These are phyloP conservation scores for Lordiphosa fenestrarum DNA, from an alignment of 2,888 invertebrate species.

Conservation along the genomic window DNA sequence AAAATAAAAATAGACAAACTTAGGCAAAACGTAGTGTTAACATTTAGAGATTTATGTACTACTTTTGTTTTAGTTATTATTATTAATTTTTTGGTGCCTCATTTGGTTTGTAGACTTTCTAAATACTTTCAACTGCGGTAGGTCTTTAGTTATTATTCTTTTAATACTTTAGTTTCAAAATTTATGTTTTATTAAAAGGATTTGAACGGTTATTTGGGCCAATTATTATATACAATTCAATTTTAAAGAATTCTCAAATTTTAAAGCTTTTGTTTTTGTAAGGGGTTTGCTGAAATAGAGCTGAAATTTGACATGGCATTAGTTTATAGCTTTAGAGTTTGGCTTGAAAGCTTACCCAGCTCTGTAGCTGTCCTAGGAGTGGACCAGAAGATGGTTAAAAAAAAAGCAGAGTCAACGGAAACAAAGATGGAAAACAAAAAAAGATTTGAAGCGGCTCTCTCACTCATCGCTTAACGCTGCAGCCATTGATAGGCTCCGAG, in stretches of 20 bases:
- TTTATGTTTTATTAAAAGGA: conserved; percentile 27
- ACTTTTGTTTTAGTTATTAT: conserved; percentile 37
- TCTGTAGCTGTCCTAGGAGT: conserved; percentile 38
- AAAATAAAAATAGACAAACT: conserved; percentile 59
- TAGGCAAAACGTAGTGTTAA: conserved; percentile 50
- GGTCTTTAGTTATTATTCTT: conserved; percentile 45
- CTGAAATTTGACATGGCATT: conserved; percentile 17
- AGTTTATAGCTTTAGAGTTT: background rate
- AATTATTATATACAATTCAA: conserved; percentile 64
- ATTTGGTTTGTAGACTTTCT: conserved; percentile 33
- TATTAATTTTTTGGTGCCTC: conserved; percentile 36
- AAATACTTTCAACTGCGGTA: conserved; percentile 56
- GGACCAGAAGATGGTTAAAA: conserved; percentile 4
- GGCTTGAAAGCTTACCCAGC: conserved; percentile 28
- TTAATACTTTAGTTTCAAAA: conserved; percentile 51
- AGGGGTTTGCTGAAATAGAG: conserved; percentile 33
- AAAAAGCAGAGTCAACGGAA: conserved; percentile 1
- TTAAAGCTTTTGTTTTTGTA: conserved; percentile 44
- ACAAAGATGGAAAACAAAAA: conserved; percentile 19
- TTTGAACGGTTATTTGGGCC: conserved; percentile 47
- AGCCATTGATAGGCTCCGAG: conserved; percentile 60
- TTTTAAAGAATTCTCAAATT: conserved; percentile 47
- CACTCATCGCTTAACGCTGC: conserved; percentile 51
- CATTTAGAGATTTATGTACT: conserved; percentile 54
- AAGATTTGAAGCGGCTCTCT: conserved; percentile 33